Conservation (phyloP, 2,797 vertebrate genomes). For the Phataginus tricuspis region DNA sequence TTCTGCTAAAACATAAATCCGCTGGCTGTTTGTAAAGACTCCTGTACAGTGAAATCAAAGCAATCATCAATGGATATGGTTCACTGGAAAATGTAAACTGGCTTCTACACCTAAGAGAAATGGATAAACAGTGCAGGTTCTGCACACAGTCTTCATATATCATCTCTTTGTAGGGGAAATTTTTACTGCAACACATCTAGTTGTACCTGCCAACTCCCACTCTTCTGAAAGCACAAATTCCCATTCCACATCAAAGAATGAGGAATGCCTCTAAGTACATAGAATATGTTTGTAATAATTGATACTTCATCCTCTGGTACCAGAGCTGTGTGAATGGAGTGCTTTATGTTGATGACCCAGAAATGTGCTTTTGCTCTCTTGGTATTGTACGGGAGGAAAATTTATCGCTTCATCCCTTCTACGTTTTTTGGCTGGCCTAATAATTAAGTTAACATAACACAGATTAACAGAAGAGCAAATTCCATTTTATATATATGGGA, state of each 20-base stretch:
- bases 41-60: conserved; percentile 70
- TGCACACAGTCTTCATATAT: not conserved
- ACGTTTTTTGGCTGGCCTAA: not conserved
- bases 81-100: conserved; percentile 68
- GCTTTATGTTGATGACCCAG: conserved; percentile 28
- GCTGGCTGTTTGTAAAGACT: conserved; percentile 70
- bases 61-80: conserved; percentile 46
- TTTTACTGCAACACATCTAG: conserved; percentile 4
- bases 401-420: not conserved
- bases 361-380: conserved; percentile 26
- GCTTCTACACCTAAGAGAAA: not conserved
- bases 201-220: conserved; percentile 46
- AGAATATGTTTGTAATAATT: conserved; percentile 75
- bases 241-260: conserved; percentile 37
- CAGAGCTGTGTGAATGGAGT: not conserved
- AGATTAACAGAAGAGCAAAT: not conserved
- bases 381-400: not conserved
- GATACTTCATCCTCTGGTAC: conserved; percentile 63
- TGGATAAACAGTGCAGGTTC: conserved; percentile 12
- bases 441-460: not conserved
- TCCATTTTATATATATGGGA: not conserved
- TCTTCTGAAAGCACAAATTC: conserved; percentile 30
- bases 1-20: conserved; percentile 72
- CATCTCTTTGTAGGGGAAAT: conserved; percentile 9
- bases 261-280: conserved; percentile 65